phyloP scores from a whole-genome alignment of 2,888 invertebrate species.

The Lagria hirta region DNA sequence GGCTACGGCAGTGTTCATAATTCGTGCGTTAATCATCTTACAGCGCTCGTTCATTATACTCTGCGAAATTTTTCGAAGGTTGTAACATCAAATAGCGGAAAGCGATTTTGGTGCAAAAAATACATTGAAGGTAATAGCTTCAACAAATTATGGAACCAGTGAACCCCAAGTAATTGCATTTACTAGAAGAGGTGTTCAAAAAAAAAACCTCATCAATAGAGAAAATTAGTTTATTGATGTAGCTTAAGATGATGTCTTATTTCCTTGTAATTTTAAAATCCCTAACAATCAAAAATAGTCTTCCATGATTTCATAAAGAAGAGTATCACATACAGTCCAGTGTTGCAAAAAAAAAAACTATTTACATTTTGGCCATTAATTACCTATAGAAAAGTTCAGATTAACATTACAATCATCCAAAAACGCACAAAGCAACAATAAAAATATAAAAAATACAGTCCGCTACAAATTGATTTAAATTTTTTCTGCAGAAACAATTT shows the following conservation, averaged over 20 bases:
- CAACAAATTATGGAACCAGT: too few species aligned
- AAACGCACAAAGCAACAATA: conserved; percentile 9
- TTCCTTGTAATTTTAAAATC: conserved; percentile 34
- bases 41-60: too few species aligned
- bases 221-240: conserved; percentile 29
- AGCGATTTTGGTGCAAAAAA: too few species aligned
- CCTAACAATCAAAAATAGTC: conserved; percentile 42
- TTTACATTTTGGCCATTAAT: conserved; percentile 11
- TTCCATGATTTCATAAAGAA: conserved; percentile 34
- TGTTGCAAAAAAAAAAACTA: conserved; percentile 31
- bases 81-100: too few species aligned
- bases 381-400: too few species aligned
- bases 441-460: conserved; percentile 20
- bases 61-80: too few species aligned
- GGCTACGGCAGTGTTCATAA: too few species aligned
- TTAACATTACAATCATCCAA: too few species aligned
- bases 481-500: conserved; percentile 6
- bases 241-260: conserved; percentile 24
- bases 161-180: too few species aligned
- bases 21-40: too few species aligned
- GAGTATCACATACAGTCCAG: conserved; percentile 49
- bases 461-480: conserved; percentile 16
- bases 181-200: too few species aligned
- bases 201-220: conserved; percentile 4
- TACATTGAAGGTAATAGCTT: too few species aligned